Base-by-base conservation (phyloP, 2,888 invertebrate genomes). In the Eurois occulta region DNA sequence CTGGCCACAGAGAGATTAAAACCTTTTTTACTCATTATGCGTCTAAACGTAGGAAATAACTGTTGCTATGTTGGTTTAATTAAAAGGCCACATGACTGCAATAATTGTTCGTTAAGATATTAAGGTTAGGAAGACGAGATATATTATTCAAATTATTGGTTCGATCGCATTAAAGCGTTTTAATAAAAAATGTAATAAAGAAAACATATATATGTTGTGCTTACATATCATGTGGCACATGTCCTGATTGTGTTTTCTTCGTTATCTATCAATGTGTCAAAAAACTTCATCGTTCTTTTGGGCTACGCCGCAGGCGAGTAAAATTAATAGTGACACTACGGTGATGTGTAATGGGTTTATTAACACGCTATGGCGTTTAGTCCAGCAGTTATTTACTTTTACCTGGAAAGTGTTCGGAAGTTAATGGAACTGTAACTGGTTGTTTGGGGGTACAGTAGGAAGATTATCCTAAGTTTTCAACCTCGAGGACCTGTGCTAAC, bases 11-110 rank as follows among this genome's bases (percentile, higher is more conserved):
- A 70, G 48, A 78, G 64, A 79, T 83, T 80, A 80, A 80, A 83
- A 46, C 73, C 65, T 73, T 78, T 84, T 85, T 82, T 85, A 69
- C 62, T 43, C n/a, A 69, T 75, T 69, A 78, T 78, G 38, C 66
- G 52, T 78, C 24, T 65, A 75, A 69, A 67, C 64, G 75, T 75
- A 41, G 62, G 48, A 64, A 78, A 66, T 60, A 66, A 72, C 32
- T 73, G 86, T 76, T 80, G 78, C 66, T 72, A 58, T 46, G 71
- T 46, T 58, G 48, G 28, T 77, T 75, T 77, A 71, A 77, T 78
- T 80, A 74, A 85, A 84, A 64, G 41, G 28, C 60, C 72, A 78
- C 70, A 78, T 75, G 55, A 60, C 52, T 60, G 58, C 64, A 64
- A 70, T 75, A 67, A 81, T 81, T 77, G 65, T 77, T 64, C 5